These are phyloP conservation scores for Montipora capitata DNA, from an alignment of 92 coral and sea anemone species.

Conservation along the genomic window DNA sequence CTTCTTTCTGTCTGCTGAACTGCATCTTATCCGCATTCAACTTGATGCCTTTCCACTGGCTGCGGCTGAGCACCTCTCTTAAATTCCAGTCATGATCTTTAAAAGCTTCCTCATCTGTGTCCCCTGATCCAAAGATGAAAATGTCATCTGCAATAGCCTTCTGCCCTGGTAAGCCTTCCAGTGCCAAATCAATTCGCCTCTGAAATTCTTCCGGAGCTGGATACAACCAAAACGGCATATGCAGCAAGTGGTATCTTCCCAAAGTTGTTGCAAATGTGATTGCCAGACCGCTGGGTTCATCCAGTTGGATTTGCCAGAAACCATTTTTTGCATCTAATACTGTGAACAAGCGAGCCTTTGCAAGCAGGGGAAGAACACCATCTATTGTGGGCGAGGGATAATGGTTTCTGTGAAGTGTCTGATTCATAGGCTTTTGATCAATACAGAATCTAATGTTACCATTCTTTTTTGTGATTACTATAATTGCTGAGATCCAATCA, in stretches of 20 bases:
- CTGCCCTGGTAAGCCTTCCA: slow-evolving; percentile 41
- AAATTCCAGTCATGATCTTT: slow-evolving; percentile 52
- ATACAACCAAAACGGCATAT: slow-evolving; percentile 40
- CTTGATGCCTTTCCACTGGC: slow-evolving; percentile 47
- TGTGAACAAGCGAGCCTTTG: slow-evolving; percentile 11
- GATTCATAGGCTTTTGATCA: slow-evolving; percentile 15
- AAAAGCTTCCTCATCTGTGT: slow-evolving; percentile 44
- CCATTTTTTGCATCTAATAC: slow-evolving; percentile 59
- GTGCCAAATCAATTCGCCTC: slow-evolving; percentile 44
- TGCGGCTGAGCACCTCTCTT: slow-evolving; percentile 57
- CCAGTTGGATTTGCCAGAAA: slow-evolving; percentile 53
- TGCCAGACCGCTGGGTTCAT: slow-evolving; percentile 34
- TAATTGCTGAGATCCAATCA: slow-evolving; percentile 30
- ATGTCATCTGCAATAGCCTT: slow-evolving; percentile 59
- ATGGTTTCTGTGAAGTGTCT: slow-evolving; percentile 6
- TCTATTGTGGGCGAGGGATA: slow-evolving; percentile 17
- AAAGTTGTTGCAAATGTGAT: slow-evolving; percentile 52
- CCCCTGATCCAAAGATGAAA: slow-evolving; percentile 26
- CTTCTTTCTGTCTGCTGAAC: slow-evolving; percentile 5
- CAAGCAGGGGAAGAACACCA: slow-evolving; percentile 1
- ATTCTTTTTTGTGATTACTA: slow-evolving; percentile 40
- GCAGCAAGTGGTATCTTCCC: slow-evolving; percentile 26
- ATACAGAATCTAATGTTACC: slow-evolving; percentile 23
- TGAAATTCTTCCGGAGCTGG: slow-evolving; percentile 62
- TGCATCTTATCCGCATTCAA: slow-evolving; percentile 58